Evolutionary conservation across 2,113 vertebrate genomes (phyloP), one percentile per base, ranked within the genome.

Genomic region (Syngnathus typhle): DNA sequence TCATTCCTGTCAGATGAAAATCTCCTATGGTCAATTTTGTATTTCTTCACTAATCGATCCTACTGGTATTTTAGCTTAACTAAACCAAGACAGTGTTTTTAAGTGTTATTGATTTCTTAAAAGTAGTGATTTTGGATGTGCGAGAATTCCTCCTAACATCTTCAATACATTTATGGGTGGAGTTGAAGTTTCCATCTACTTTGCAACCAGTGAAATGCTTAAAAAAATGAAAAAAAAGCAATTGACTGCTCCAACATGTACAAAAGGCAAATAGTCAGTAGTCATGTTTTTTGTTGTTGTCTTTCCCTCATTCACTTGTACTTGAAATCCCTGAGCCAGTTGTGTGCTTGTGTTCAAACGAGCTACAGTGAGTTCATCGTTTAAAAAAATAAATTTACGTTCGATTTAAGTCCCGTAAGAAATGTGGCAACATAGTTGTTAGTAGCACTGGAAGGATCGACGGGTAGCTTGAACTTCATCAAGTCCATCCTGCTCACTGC

Each of bases 401-500:
- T 41, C 21, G 19, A 60, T 32, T 32, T 32, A 41, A 11, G 4
- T 39, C 59, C 19, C 5, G 19, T 13, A 13, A 60, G 19, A 60
- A 23, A 12, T 44, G 39, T 43, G 4, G 19, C 23, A 23, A 62
- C 38, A 44, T 44, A 62, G 39, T 46, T 62, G 60, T 15, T 27
- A 23, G 60, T 62, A 15, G 60, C 44, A 44, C 13, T 27, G 21
- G 12, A 1, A 23, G 19, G n/a, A 23, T 12, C 39, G 21, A 18
- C 43, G 21, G 27, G 2, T 47, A 44, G 19, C 55, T 51, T 47
- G 11, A 52, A 69, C 11, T 69, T 70, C 51, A 32, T 32, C 27
- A 32, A 51, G 58, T 65, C 67, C 15, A 15, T 23, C 55, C 41
- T 15, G 64, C 58, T 60, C n/a, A 16, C 12, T 2, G n/a, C 84